Conservation (phyloP, 2,888 invertebrate species). For the Flabesymbios commensalis region DNA sequence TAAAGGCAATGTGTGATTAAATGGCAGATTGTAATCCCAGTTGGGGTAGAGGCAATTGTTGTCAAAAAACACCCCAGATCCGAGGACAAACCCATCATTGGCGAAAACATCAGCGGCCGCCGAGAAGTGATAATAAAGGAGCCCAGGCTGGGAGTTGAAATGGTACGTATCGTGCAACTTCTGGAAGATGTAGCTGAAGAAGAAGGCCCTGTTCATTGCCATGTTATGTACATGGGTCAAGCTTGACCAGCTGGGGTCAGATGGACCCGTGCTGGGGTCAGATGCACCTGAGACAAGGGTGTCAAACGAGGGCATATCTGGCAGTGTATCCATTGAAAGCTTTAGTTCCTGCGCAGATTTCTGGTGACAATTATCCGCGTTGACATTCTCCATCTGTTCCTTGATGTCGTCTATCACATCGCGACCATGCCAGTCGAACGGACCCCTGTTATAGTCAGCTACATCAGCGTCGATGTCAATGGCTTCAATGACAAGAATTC, state of each 20-base stretch:
- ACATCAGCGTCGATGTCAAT: too few relatives aligned
- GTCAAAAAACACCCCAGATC: constrained; percentile 90
- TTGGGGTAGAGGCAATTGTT: constrained; percentile 93
- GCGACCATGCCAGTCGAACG: constrained; percentile 81
- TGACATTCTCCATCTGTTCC: constrained; percentile 80
- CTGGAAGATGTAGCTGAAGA: constrained; percentile 68
- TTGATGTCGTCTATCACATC: constrained; percentile 90
- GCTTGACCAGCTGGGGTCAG: too few relatives aligned
- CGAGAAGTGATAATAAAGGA: constrained; percentile 96
- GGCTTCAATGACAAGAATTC: too few relatives aligned
- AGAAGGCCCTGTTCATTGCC: constrained; percentile 94
- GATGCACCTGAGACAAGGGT: constrained; percentile 73
- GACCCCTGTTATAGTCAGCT: too few relatives aligned
- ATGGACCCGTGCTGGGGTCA: constrained; percentile 75
- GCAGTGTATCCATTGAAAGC: constrained; percentile 81
- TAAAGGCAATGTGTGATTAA: constrained; percentile 91
- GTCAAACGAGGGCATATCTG: constrained; percentile 65
- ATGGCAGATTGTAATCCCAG: constrained; percentile 85
- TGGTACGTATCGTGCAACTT: constrained; percentile 35
- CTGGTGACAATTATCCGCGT: constrained; percentile 85
- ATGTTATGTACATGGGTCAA: constrained; percentile 92
- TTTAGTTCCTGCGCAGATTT: constrained; percentile 82
- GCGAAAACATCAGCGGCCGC: constrained; percentile 93
- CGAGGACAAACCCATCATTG: constrained; percentile 78
- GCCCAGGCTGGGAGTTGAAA: constrained; percentile 80